Conservation (phyloP, 2,888 invertebrate species). For the Clanis bilineata region DNA sequence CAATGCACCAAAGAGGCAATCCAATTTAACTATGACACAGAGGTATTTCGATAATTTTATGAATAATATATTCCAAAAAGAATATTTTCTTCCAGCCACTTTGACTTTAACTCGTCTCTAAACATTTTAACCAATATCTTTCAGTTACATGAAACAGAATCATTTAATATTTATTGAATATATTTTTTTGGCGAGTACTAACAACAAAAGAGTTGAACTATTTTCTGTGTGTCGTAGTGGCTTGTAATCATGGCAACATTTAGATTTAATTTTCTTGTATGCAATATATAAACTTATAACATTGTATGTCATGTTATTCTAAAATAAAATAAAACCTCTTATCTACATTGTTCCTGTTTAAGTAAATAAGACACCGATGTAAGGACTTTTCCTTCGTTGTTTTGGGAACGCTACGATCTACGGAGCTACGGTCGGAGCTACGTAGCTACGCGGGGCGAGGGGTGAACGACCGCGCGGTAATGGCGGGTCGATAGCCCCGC, state of each 20-base stretch:
- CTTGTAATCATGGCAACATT: no score
- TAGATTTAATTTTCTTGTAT: no score
- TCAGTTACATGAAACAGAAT: constrained; percentile 27
- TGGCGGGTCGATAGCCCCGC: constrained; percentile 70
- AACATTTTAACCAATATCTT: constrained; percentile 19
- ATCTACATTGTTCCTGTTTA: constrained; percentile 40
- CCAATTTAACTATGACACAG: no score
- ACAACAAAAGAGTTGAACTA: constrained; percentile 7
- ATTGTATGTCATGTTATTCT: no score
- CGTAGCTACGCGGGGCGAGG: constrained; percentile 56
- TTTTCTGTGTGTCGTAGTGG: no score
- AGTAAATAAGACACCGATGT: constrained; percentile 49
- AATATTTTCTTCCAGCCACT: neutral
- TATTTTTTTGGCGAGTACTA: constrained; percentile 22
- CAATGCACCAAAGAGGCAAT: no score
- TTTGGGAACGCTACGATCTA: constrained; percentile 36
- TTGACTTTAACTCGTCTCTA: neutral
- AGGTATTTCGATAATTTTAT: no score
- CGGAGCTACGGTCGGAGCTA: constrained; percentile 50
- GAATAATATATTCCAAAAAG: neutral
- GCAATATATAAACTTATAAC: no score
- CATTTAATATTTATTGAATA: constrained; percentile 32
- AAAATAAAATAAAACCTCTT: constrained; percentile 32
- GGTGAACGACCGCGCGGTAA: constrained; percentile 70
- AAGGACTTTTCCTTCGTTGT: constrained; percentile 38